phyloP scores from a whole-genome alignment of 2,797 vertebrate genomes.

The Pangasius larnaudii region DNA sequence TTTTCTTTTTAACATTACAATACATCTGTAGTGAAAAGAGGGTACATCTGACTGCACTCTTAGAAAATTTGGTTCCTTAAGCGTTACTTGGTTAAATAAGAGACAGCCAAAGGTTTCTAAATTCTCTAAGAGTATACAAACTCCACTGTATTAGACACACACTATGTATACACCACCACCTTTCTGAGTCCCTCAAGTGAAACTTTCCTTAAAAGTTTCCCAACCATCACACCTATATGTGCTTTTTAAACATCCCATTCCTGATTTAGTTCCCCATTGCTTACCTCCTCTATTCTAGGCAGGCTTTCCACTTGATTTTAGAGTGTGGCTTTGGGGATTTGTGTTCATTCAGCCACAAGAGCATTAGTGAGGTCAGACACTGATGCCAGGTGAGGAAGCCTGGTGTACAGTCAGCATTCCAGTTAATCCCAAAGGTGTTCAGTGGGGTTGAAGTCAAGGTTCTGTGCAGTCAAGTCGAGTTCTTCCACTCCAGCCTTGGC shows the following conservation, averaged over 20 bases:
- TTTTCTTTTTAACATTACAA: background rate
- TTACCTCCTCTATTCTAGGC: background rate
- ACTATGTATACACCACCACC: background rate
- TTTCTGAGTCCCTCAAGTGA: background rate
- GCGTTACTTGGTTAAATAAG: background rate
- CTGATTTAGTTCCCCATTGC: too few relatives aligned
- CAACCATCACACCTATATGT: background rate
- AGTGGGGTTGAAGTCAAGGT: background rate
- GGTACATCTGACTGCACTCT: background rate
- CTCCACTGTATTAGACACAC: conserved; percentile 7
- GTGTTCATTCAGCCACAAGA: background rate
- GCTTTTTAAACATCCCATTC: background rate
- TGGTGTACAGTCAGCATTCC: background rate
- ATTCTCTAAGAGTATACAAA: background rate
- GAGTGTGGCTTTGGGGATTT: background rate
- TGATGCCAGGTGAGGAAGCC: background rate
- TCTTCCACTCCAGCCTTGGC: too few relatives aligned
- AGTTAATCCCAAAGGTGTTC: background rate
- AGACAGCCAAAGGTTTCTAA: background rate
- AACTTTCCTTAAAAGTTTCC: background rate
- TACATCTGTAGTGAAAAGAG: too few relatives aligned
- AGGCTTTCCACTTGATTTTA: background rate
- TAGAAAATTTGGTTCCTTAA: background rate
- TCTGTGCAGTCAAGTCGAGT: too few relatives aligned
- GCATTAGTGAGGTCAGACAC: background rate